Percentiles rank a stretch among this genome's conserved stretches.
Evolutionary conservation across 2,888 invertebrate genomes (phyloP).

Genomic region (Tribolium freemani): DNA sequence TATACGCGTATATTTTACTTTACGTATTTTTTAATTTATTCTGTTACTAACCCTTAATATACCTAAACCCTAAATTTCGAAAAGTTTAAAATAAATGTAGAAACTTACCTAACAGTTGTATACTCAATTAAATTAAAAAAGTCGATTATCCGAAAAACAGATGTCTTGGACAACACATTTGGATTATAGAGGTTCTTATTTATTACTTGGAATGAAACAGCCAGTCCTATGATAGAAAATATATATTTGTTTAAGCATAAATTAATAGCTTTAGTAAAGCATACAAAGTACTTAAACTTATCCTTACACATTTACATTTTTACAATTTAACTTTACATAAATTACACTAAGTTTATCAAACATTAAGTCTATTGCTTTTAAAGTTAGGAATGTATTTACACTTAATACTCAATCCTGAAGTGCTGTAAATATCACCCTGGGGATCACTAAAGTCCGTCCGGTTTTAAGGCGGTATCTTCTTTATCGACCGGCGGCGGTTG

Average conservation of each 20-base stretch:
- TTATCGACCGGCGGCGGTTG: slow-evolving; percentile 90
- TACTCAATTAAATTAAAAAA: too few species aligned
- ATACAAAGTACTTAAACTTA: slow-evolving; percentile 53
- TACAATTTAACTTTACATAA: slow-evolving; percentile 49
- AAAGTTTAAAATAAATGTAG: too few species aligned
- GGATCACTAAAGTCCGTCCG: slow-evolving; percentile 53
- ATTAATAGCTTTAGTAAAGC: slow-evolving; percentile 53
- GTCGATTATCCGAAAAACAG: too few species aligned
- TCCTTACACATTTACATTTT: slow-evolving; percentile 51
- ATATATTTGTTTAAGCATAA: slow-evolving; percentile 55
- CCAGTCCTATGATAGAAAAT: slow-evolving; percentile 53
- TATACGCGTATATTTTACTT: too few species aligned
- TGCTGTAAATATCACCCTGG: slow-evolving; percentile 40
- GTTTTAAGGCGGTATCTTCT: slow-evolving; percentile 68
- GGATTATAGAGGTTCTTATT: too few species aligned
- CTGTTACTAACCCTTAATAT: too few species aligned
- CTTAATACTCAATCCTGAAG: slow-evolving; percentile 41
- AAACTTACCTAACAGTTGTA: too few species aligned
- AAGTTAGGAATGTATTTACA: slow-evolving; percentile 52
- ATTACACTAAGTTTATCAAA: slow-evolving; percentile 46
- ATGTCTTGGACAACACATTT: too few species aligned
- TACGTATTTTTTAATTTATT: too few species aligned
- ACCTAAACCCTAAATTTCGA: too few species aligned
- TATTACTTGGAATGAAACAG: not conserved
- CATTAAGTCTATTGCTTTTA: slow-evolving; percentile 50